Evolutionary conservation across 1,140 invertebrate species (phyloP), one percentile per base, ranked within the genome.

Genomic region (Drosophila nigromelanica): DNA sequence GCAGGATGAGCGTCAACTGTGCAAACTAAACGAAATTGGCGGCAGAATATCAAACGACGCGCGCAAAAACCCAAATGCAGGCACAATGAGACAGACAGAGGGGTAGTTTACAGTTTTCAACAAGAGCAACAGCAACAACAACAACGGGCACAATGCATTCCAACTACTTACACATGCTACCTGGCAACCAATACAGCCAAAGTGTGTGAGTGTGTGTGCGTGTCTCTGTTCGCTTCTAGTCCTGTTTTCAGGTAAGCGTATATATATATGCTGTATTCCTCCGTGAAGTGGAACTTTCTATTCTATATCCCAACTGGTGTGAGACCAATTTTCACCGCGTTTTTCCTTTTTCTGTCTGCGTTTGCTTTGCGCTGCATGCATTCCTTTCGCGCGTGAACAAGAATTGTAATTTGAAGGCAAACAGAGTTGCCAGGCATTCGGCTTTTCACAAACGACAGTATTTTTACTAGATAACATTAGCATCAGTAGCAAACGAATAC

Each of bases 291-390:
- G 39, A 40, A 48, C 63, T 50, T 24, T 42, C 40, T 40, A 12
- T 59, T 50, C 30, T 78, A 75, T 78, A 71, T 85, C 60, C 80
- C 81, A 85, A 85, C 81, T 85, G 64, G 78, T 21, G 69, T 45
- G 58, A 47, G 68, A 35, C 37, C 37, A 58, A 71, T 70, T 70
- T 52, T 60, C 33, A 18, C 14, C 63, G 15, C 59, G 4, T 68
- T 55, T 43, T 58, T 33, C 43, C 42, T 56, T 69, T 69, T 33
- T 61, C 35, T 48, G 51, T 54, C 51, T 70, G 30, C 21, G 69
- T 71, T 39, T 74, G 35, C 6, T 21, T 10, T 24, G 21, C 50
- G 12, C 42, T 27, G 42, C 30, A 30, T 43, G 47, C 55, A 55
- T 61, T 18, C 21, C 37, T 35, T 71, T 79, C 50, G 62, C 80